phyloP scores from a whole-genome alignment of 92 coral and sea anemone species.

The Epizoanthus rinbou region DNA sequence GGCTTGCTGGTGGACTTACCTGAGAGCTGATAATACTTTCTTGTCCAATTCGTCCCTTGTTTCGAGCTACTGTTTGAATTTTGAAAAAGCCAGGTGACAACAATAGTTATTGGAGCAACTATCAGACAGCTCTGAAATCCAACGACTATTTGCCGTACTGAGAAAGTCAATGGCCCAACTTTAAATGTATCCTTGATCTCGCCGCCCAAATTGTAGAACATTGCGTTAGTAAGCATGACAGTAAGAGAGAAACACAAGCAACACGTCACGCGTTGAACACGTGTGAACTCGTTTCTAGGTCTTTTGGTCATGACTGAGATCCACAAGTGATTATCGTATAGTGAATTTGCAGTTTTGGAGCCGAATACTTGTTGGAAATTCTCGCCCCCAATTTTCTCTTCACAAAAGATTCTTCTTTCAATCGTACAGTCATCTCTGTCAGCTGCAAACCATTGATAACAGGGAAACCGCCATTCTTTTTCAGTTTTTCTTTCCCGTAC shows the following conservation, averaged over 20 bases:
- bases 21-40: too few species aligned
- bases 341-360: conserved; percentile 31
- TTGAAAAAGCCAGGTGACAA: conserved; percentile 46
- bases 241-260: conserved; percentile 49
- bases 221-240: conserved; percentile 64
- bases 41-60: too few species aligned
- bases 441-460: conserved; percentile 51
- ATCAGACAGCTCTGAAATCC: conserved; percentile 67
- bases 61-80: not conserved
- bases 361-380: conserved; percentile 41
- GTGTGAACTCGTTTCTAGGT: conserved; percentile 48
- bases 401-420: not conserved
- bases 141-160: conserved; percentile 47
- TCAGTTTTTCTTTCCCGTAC: conserved; percentile 39
- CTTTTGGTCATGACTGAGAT: conserved; percentile 56
- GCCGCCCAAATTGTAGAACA: conserved; percentile 59
- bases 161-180: conserved; percentile 58
- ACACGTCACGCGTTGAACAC: conserved; percentile 68
- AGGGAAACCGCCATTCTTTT: conserved; percentile 44
- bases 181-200: conserved; percentile 30
- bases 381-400: not conserved
- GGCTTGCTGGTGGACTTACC: too few species aligned
- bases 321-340: conserved; percentile 65
- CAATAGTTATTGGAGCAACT: conserved; percentile 58
- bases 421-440: conserved; percentile 50